Evolutionary conservation across 1,140 invertebrate species (phyloP).

Genomic region (Drosophila bocqueti): DNA sequence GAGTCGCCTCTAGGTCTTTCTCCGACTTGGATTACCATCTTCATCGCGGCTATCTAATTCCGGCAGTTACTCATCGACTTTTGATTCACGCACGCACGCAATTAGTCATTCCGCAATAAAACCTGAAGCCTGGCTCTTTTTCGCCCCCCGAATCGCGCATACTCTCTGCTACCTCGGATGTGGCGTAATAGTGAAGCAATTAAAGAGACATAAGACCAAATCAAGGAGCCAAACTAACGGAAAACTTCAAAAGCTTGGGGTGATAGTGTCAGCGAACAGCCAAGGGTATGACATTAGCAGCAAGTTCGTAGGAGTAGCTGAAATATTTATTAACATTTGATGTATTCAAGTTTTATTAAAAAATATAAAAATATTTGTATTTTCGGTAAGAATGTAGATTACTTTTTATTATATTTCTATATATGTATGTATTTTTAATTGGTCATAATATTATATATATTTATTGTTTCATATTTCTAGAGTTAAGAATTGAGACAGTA

Average conservation of each 20-base stretch:
- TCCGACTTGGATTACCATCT: constrained; percentile 23
- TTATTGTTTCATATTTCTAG: no score
- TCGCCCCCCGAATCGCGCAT: constrained; percentile 2
- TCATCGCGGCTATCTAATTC: constrained; percentile 20
- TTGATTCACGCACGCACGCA: constrained; percentile 39
- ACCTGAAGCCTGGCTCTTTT: background rate
- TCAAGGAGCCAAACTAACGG: constrained; percentile 29
- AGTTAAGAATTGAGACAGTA: no score
- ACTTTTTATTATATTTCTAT: no score
- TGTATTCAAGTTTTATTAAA: background rate
- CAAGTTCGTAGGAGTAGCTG: background rate
- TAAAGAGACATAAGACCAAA: constrained; percentile 3
- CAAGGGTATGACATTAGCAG: background rate
- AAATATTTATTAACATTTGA: background rate
- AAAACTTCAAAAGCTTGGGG: constrained; percentile 25
- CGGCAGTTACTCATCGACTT: constrained; percentile 35
- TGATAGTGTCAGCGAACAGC: constrained; percentile 7
- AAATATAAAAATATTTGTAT: background rate
- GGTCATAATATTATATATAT: no score
- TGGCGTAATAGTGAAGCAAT: constrained; percentile 8
- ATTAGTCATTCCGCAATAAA: constrained; percentile 44
- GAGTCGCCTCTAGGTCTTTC: constrained; percentile 24
- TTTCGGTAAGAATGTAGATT: no score
- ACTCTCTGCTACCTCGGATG: constrained; percentile 21
- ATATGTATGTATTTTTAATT: no score